These are phyloP conservation scores for Cheirogaleus major DNA, from an alignment of 2,797 vertebrate species.

Conservation along the genomic window DNA sequence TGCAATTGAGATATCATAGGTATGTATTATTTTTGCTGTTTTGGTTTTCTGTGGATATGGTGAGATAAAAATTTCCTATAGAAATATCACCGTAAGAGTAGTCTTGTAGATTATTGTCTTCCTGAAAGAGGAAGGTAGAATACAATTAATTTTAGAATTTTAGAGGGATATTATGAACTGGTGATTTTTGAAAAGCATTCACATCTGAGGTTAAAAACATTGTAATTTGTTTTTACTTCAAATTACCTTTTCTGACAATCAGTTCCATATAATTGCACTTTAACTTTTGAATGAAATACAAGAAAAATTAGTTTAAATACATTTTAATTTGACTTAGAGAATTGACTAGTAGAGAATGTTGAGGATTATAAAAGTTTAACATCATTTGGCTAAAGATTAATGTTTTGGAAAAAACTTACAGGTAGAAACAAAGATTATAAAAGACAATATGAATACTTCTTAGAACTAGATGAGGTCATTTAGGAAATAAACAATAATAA, in stretches of 20 bases:
- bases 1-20: slow-evolving; percentile 86
- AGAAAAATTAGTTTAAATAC: background rate
- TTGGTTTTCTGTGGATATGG: background rate
- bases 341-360: background rate
- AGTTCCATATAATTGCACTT: background rate
- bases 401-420: background rate
- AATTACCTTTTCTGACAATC: background rate
- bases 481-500: background rate
- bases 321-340: slow-evolving; percentile 15
- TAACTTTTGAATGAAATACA: background rate
- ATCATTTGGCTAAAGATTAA: background rate
- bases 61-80: background rate
- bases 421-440: background rate
- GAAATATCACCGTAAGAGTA: background rate
- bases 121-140: background rate
- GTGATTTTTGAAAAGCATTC: slow-evolving; percentile 6
- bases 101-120: background rate
- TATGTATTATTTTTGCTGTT: slow-evolving; percentile 68
- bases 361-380: background rate
- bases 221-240: background rate
- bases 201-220: background rate
- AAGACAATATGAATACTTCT: background rate
- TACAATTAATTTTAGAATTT: background rate
- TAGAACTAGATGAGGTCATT: background rate
- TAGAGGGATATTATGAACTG: background rate